Evolutionary conservation across 2,888 invertebrate species (phyloP), one percentile per base, ranked within the genome.

Genomic region (Drosophila demipolita): DNA sequence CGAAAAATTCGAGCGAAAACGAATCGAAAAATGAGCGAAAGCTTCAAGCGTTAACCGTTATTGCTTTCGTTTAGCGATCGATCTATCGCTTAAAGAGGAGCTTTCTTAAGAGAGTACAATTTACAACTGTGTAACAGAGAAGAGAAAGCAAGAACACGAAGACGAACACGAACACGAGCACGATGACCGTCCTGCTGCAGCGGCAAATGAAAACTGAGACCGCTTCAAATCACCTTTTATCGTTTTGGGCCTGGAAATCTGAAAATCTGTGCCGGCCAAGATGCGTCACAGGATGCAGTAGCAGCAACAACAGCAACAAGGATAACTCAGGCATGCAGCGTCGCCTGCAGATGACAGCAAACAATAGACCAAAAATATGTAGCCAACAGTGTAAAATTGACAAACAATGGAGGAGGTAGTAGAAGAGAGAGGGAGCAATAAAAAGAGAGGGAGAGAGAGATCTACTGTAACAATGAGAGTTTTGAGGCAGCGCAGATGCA

Each of bases 301-400:
- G 20, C 33, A 33, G 52, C 20, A 15, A 20, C 35, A 45, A 33
- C 45, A 62, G 20, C 35, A 45, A 33, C 45, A 62, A 58, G 74
- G 50, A 74, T 55, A 65, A 66, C 23, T 33, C 52, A 42, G 40
- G 33, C 62, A 73, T n/a, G n/a, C 45, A 45, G 69, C 60, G 73
- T 23, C 74, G 76, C 26, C 77, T 80, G 89, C 89, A 89, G 84
- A 83, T 87, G 89, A 84, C 76, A 72, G 73, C 87, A 87, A 87
- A 89, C 89, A 88, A 88, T 71, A 65, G 82, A 67, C 72, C 55
- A 73, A 86, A 75, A 73, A 55, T 55, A 55, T 85, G 72, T 73
- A 65, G 77, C 85, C 66, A 82, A 73, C 71, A 87, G 82, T 82
- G 84, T 73, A 83, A 89, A 86, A 87, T 87, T 75, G 80, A 74